Percentiles rank a stretch among this genome's conserved stretches.
These are phyloP conservation scores for Xiphydria camelus DNA, from an alignment of 2,888 invertebrate genomes.

Conservation along the genomic window DNA sequence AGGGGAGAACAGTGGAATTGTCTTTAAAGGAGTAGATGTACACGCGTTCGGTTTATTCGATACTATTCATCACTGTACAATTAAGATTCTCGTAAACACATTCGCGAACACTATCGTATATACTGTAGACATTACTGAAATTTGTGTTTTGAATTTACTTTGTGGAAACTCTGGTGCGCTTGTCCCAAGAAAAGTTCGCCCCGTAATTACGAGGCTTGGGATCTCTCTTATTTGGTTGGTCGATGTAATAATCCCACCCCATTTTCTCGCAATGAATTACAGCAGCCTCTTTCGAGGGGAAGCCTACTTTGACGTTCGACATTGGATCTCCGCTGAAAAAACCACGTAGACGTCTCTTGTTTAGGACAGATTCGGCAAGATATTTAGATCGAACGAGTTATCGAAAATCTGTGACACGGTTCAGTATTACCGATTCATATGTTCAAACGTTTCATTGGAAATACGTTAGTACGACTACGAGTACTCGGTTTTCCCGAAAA, in stretches of 20 bases:
- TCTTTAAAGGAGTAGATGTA: too few relatives aligned
- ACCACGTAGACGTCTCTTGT: conserved; percentile 6
- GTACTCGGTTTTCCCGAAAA: neutral
- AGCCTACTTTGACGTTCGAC: conserved; percentile 86
- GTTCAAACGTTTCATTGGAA: neutral
- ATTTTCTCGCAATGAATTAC: conserved; percentile 91
- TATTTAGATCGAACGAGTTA: too few relatives aligned
- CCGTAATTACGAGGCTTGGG: conserved; percentile 90
- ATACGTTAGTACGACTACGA: neutral
- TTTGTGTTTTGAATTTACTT: conserved; percentile 83
- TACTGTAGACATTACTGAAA: too few relatives aligned
- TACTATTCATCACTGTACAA: too few relatives aligned
- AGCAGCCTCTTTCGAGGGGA: conserved; percentile 82
- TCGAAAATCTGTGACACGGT: too few relatives aligned
- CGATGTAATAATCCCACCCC: conserved; percentile 89
- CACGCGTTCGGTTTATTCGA: too few relatives aligned
- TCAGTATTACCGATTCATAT: too few relatives aligned
- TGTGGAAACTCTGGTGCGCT: conserved; percentile 90
- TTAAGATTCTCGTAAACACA: too few relatives aligned
- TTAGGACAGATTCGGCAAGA: neutral
- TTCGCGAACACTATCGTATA: too few relatives aligned
- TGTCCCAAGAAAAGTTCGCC: conserved; percentile 95
- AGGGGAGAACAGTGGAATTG: too few relatives aligned
- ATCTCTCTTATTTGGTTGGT: conserved; percentile 71
- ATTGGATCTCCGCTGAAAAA: conserved; percentile 85